phyloP scores from a whole-genome alignment of 2,113 vertebrate genomes.

The Podocnemis expansa region DNA sequence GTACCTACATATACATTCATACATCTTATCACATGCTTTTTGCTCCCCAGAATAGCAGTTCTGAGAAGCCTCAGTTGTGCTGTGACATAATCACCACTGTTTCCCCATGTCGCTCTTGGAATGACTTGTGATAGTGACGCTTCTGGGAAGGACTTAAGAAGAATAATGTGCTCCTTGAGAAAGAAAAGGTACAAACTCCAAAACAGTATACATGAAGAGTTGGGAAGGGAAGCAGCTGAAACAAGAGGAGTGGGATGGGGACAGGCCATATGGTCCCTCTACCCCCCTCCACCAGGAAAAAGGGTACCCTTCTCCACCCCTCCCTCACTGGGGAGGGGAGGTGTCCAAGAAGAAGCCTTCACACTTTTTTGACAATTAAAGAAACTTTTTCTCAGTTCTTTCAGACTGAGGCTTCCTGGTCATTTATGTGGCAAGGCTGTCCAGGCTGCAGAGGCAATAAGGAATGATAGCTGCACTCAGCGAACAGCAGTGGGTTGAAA shows the following conservation, averaged over 20 bases:
- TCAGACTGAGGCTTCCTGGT: accelerated
- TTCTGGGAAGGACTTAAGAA: not conserved
- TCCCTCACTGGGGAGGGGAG: not conserved
- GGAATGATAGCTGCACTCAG: not conserved
- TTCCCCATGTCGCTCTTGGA: not conserved
- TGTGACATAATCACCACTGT: not conserved
- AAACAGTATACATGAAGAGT: not conserved
- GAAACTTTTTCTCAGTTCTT: not conserved
- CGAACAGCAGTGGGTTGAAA: not conserved
- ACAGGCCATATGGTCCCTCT: too few relatives aligned
- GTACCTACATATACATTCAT: not conserved
- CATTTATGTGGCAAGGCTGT: accelerated
- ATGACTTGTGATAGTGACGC: not conserved
- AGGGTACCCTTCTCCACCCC: not conserved
- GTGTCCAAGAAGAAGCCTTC: not conserved
- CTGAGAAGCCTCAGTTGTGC: not conserved
- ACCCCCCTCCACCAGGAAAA: not conserved
- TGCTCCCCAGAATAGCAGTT: accelerated
- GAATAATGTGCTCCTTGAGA: not conserved
- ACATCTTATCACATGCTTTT: not conserved
- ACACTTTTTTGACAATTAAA: not conserved
- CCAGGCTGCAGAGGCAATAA: not conserved
- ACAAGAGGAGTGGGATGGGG: not conserved
- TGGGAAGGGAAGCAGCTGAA: not conserved
- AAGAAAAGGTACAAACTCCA: not conserved